These are phyloP conservation scores for Charadrius vociferus DNA, from an alignment of 2,113 vertebrate species.

Conservation along the genomic window DNA sequence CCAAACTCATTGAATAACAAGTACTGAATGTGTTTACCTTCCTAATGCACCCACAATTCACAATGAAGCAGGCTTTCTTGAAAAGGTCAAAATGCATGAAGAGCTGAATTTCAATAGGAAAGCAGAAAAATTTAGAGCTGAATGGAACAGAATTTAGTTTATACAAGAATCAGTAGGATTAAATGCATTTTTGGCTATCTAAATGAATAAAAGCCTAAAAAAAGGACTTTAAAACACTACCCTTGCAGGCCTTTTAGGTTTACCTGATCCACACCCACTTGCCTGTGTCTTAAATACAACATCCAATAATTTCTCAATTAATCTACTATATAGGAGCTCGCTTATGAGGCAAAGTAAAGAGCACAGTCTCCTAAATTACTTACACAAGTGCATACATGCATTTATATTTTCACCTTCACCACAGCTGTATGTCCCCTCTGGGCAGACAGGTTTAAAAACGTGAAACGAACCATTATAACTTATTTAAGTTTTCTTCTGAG, in stretches of 20 bases:
- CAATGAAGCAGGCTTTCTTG: slow-evolving; percentile 72
- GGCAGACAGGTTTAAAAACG: not conserved
- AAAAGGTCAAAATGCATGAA: slow-evolving; percentile 78
- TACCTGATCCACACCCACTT: not conserved
- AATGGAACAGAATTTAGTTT: slow-evolving; percentile 21
- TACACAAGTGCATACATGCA: not conserved
- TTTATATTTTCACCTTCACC: not conserved
- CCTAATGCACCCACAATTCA: slow-evolving; percentile 80
- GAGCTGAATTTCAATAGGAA: slow-evolving; percentile 77
- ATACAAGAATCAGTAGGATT: not conserved
- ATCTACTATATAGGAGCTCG: not conserved
- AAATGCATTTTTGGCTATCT: not conserved
- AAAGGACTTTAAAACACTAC: not conserved
- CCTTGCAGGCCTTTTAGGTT: not conserved
- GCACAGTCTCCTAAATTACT: not conserved
- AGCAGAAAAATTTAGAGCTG: slow-evolving; percentile 28
- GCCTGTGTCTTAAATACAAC: not conserved
- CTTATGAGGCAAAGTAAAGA: not conserved
- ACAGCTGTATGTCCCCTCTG: not conserved
- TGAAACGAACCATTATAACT: not conserved
- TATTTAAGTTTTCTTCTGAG: not conserved
- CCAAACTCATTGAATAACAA: slow-evolving; percentile 80
- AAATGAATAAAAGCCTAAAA: not conserved
- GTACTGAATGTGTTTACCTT: slow-evolving; percentile 79
- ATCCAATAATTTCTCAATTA: not conserved